Base-by-base conservation (phyloP, 2,113 vertebrate species). In the Heloderma charlesbogerti region DNA sequence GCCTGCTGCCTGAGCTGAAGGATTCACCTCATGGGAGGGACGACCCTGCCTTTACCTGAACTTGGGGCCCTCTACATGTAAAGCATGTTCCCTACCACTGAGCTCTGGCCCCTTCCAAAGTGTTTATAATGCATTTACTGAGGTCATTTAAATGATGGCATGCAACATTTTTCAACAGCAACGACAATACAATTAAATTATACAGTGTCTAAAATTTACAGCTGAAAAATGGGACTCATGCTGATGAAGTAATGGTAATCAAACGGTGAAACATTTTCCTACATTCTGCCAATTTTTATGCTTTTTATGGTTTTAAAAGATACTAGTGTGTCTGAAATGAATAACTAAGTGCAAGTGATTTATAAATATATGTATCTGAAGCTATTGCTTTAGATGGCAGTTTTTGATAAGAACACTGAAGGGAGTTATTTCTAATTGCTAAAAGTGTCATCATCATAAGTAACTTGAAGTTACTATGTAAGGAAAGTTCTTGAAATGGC, bases 401-500 rank as follows among this genome's bases (percentile, higher is more conserved):
- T n/a, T 90, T 87, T 75, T 91, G 43, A 43, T 75, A n/a, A 75
- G 54, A 88, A 57, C 89, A 6, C 5, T 89, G 29, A 40, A 82
- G 63, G 91, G 92, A 92, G 88, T 90, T 77, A 37, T 88, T 93
- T 87, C 48, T 13, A 18, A 89, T 93, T 91, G 93, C 78, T 93
- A 89, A 51, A 89, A 80, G 37, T 92, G 57, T 88, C 54, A 43
- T 87, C 67, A 84, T 90, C 51, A 91, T 93, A 92, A 83, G 84
- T 48, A 20, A 67, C 0, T 63, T 95, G 91, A 88, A n/a, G 86
- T 91, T 91, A 25, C 45, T 54, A 91, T 92, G 93, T 51, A 90
- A 92, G 93, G 92, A 91, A 90, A 93, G 4, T 16, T 37, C 84
- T 80, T 93, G 89, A 94, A 95, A 92, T 71, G 27, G 75, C 74